phyloP scores from a whole-genome alignment of 2,797 vertebrate species.

The Saguinus oedipus region DNA sequence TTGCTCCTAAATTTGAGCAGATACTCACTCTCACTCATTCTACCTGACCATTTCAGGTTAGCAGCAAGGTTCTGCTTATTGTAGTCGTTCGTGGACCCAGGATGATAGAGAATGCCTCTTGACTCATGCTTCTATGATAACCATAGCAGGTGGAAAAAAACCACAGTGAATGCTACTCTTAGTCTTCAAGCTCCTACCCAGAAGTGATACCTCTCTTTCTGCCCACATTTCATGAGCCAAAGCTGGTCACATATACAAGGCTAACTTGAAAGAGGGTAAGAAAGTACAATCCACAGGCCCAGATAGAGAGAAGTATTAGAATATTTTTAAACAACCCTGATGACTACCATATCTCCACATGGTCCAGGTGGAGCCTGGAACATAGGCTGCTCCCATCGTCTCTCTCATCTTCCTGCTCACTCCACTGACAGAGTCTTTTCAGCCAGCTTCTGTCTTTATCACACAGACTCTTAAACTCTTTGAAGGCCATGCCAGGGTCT shows the following conservation, averaged over 20 bases:
- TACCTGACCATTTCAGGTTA: rapidly evolving
- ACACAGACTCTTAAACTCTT: not conserved
- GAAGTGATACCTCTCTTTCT: not conserved
- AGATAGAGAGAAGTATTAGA: not conserved
- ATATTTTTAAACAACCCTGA: not conserved
- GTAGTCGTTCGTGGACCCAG: not conserved
- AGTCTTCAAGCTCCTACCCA: not conserved
- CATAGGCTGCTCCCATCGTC: not conserved
- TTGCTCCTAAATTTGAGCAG: not conserved
- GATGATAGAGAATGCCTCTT: not conserved
- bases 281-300: not conserved
- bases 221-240: not conserved
- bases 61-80: not conserved
- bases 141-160: not conserved
- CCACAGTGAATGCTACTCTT: not conserved
- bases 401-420: not conserved
- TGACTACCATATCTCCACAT: not conserved
- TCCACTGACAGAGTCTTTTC: not conserved
- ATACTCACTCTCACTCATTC: not conserved
- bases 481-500: not conserved
- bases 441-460: not conserved
- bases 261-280: not conserved
- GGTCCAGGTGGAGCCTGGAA: not conserved
- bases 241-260: not conserved
- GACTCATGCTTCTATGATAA: not conserved